These are phyloP conservation scores for Nothoprocta pentlandii DNA, from an alignment of 2,113 vertebrate genomes.

Conservation along the genomic window DNA sequence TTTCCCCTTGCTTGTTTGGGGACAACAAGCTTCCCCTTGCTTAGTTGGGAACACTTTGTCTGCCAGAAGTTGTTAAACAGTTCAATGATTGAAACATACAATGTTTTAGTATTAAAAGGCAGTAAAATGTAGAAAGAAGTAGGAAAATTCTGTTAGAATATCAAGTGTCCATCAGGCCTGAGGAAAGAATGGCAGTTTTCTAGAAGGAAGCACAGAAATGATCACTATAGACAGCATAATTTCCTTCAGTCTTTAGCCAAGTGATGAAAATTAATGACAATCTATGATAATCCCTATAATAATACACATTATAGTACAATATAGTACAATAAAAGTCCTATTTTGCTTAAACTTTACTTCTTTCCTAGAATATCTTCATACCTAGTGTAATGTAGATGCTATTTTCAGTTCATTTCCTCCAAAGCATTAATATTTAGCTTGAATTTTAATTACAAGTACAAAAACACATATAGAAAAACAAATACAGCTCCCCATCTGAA, in stretches of 20 bases:
- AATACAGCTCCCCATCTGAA: neutral
- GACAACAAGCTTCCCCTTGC: neutral
- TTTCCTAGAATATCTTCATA: slow-evolving; percentile 55
- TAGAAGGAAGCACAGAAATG: neutral
- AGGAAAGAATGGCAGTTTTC: neutral
- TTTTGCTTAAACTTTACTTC: slow-evolving; percentile 36
- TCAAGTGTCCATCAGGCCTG: neutral
- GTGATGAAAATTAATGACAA: neutral
- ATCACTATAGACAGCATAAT: neutral
- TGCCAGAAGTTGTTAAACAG: neutral
- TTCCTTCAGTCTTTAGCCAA: neutral
- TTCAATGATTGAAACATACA: neutral
- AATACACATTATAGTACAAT: neutral
- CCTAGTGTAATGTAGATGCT: slow-evolving; percentile 29
- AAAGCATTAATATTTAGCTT: slow-evolving; percentile 35
- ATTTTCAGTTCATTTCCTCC: slow-evolving; percentile 47
- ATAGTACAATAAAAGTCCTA: neutral
- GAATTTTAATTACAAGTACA: slow-evolving; percentile 59
- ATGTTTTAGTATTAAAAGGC: neutral
- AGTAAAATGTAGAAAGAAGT: neutral
- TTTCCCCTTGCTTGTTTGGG: neutral
- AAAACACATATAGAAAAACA: slow-evolving; percentile 53
- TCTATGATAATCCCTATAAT: neutral
- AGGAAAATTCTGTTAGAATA: neutral
- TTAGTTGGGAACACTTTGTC: neutral